phyloP scores from a whole-genome alignment of 2,113 vertebrate species.

The Takifugu bimaculatus region DNA sequence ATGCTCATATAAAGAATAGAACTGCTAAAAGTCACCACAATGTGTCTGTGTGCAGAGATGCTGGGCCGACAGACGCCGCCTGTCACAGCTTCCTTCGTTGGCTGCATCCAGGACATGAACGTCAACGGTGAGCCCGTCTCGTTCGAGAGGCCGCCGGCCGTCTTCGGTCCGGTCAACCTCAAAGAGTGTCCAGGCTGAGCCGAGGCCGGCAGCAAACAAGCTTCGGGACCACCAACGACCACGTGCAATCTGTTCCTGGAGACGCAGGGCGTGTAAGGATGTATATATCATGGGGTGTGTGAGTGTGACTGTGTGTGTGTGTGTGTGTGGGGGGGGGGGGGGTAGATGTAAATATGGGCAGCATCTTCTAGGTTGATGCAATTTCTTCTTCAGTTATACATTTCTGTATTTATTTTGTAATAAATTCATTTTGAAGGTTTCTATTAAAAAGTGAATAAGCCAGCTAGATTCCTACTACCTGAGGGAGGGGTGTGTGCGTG shows the following conservation, averaged over 20 bases:
- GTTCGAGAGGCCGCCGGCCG: constrained; percentile 68
- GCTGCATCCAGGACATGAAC: constrained; percentile 82
- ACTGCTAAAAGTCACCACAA: neutral
- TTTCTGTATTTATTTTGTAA: constrained; percentile 72
- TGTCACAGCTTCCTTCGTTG: constrained; percentile 75
- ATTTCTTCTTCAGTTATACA: constrained; percentile 36
- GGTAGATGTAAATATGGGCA: constrained; percentile 22
- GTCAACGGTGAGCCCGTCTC: constrained; percentile 76
- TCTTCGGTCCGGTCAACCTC: constrained; percentile 80
- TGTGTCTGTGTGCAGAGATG: constrained; percentile 28
- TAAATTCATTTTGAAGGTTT: constrained; percentile 19
- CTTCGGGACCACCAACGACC: constrained; percentile 55
- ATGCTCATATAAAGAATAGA: too few relatives aligned
- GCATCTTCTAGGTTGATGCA: constrained; percentile 25
- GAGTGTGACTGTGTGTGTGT: constrained; percentile 15
- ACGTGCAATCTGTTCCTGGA: constrained; percentile 64
- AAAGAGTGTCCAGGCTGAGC: constrained; percentile 82
- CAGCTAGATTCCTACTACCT: constrained; percentile 17
- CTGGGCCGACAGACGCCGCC: constrained; percentile 57
- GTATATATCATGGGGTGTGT: constrained; percentile 15
- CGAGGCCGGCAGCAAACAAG: constrained; percentile 12
- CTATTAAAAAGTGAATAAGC: constrained; percentile 29
- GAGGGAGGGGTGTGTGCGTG: constrained; percentile 6
- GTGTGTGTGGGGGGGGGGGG: constrained; percentile 8
- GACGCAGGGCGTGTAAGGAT: constrained; percentile 62